These are phyloP conservation scores for Heliconius melpomene DNA, from an alignment of 1,140 invertebrate species.

Conservation along the genomic window DNA sequence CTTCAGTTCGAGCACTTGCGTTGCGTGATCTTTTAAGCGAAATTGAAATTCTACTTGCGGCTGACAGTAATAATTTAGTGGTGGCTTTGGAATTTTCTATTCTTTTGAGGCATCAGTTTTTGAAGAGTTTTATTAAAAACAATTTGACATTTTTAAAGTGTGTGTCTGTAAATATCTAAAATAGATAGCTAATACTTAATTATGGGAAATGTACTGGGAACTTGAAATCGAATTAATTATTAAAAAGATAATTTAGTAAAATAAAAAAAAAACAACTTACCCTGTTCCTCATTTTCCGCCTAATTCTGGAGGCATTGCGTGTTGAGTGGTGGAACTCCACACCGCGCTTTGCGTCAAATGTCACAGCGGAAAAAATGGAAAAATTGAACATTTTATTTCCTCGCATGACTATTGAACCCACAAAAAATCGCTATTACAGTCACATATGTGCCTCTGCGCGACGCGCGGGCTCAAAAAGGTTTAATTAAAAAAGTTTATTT, in stretches of 20 bases:
- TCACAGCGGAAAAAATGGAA: neutral
- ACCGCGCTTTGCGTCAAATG: neutral
- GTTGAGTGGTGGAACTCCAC: neutral
- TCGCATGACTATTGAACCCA: neutral
- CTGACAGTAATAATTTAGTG: slow-evolving; percentile 32
- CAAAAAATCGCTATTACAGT: neutral
- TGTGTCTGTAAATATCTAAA: too few species aligned
- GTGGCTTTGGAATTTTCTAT: slow-evolving; percentile 9
- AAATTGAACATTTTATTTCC: neutral
- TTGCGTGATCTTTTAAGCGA: slow-evolving; percentile 34
- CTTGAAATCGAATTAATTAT: too few species aligned
- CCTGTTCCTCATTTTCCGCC: neutral
- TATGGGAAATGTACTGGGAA: too few species aligned
- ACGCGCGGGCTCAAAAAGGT: neutral
- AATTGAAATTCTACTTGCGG: slow-evolving; percentile 35
- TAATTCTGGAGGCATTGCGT: neutral
- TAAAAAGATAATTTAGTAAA: too few species aligned
- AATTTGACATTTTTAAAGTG: too few species aligned
- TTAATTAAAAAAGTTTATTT: neutral
- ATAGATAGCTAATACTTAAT: too few species aligned
- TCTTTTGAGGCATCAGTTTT: neutral
- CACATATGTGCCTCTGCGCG: neutral
- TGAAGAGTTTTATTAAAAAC: neutral
- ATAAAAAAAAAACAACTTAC: too few species aligned
- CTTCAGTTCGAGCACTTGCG: slow-evolving; percentile 32